phyloP scores from a whole-genome alignment of 1,140 invertebrate genomes.

The Chelonus insularis region DNA sequence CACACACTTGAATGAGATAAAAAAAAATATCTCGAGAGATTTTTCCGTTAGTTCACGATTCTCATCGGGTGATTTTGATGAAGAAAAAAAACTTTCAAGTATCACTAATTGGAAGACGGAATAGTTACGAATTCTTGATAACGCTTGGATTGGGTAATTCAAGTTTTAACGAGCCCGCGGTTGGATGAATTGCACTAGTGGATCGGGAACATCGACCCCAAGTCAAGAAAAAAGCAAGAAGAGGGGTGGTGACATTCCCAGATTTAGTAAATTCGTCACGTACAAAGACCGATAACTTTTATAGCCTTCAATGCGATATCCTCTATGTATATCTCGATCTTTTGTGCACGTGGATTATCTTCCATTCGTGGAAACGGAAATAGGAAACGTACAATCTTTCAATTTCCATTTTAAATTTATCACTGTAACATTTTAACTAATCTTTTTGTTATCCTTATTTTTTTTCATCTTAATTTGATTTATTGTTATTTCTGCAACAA shows the following conservation, averaged over 20 bases:
- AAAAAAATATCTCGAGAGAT: too few relatives aligned
- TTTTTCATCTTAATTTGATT: too few relatives aligned
- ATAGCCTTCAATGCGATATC: constrained; percentile 26
- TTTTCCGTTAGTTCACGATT: too few relatives aligned
- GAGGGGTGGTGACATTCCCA: constrained; percentile 16
- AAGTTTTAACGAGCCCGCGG: constrained; percentile 34
- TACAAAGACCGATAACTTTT: constrained; percentile 32
- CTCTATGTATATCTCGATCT: constrained; percentile 30
- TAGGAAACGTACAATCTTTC: constrained; percentile 17
- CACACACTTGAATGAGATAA: not conserved
- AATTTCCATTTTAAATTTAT: not conserved
- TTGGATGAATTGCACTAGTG: constrained; percentile 26
- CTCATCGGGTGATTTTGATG: not conserved
- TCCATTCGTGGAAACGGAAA: constrained; percentile 17
- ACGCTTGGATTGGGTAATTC: constrained; percentile 29
- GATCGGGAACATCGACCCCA: constrained; percentile 30
- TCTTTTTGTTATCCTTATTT: too few relatives aligned
- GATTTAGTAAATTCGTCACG: constrained; percentile 34
- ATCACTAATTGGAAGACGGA: constrained; percentile 30
- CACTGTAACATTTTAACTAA: too few relatives aligned
- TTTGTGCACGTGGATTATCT: constrained; percentile 29
- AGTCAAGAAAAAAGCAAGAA: constrained; percentile 19
- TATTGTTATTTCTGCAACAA: too few relatives aligned
- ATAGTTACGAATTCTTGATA: constrained; percentile 33
- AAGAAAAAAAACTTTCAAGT: constrained; percentile 27